Conservation (phyloP, 1,140 invertebrate species). For the Tenebrio molitor region DNA sequence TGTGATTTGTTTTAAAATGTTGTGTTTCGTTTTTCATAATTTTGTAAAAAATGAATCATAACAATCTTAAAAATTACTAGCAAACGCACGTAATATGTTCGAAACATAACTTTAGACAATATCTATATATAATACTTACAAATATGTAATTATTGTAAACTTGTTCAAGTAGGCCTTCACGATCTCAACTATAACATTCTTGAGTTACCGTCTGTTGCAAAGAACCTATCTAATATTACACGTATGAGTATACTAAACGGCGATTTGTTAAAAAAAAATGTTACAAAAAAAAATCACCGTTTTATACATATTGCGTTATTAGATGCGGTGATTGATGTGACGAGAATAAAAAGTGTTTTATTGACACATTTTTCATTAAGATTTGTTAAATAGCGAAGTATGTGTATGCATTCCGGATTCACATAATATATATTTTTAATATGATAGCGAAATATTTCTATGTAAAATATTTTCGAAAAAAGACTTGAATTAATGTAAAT, state of each 20-base stretch:
- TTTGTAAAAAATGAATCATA: not conserved
- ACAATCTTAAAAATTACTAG: not conserved
- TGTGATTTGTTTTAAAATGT: conserved; percentile 41
- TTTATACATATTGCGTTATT: too few species aligned
- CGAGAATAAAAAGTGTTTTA: too few species aligned
- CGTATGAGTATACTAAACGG: too few species aligned
- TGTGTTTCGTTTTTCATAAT: conserved; percentile 6
- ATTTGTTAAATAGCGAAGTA: conserved; percentile 9
- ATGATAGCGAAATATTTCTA: conserved; percentile 40
- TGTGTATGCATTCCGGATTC: conserved; percentile 46
- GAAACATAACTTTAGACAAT: conserved; percentile 43
- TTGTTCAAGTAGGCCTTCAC: conserved; percentile 28
- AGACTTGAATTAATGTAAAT: conserved; percentile 8
- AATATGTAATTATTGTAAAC: conserved; percentile 32
- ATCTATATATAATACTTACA: conserved; percentile 26
- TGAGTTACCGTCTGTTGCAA: not conserved
- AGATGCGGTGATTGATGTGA: too few species aligned
- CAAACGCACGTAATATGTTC: conserved; percentile 35
- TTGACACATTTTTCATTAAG: too few species aligned
- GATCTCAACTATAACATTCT: conserved; percentile 25
- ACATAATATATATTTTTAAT: conserved; percentile 50
- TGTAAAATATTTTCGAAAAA: conserved; percentile 49
- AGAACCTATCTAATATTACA: too few species aligned
- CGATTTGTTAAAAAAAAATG: too few species aligned
- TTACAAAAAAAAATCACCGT: too few species aligned